These are phyloP conservation scores for Tenebrosternarchus preto DNA, from an alignment of 2,113 vertebrate genomes.

Conservation along the genomic window DNA sequence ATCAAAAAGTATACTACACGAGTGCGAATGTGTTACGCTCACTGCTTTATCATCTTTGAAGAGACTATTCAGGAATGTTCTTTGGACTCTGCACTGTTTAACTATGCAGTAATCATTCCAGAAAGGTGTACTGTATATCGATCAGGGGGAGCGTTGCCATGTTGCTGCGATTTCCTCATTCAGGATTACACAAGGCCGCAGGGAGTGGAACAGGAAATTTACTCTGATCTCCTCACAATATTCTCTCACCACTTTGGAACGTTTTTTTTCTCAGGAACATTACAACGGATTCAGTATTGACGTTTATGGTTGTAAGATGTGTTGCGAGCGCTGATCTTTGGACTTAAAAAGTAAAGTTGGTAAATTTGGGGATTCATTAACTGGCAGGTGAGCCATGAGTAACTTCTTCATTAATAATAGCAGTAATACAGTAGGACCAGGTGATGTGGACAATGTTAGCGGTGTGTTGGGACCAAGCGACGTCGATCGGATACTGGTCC, in stretches of 20 bases:
- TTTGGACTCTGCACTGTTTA: constrained; percentile 15
- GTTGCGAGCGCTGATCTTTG: not conserved
- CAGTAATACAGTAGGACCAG: not conserved
- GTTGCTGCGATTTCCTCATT: constrained; percentile 37
- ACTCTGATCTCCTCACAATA: not conserved
- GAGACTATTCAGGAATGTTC: constrained; percentile 9
- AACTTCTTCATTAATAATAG: not conserved
- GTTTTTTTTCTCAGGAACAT: not conserved
- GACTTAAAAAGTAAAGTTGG: not conserved
- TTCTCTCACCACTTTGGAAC: not conserved
- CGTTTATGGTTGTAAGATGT: too few relatives aligned
- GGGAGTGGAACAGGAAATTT: not conserved
- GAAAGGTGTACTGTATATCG: constrained; percentile 31
- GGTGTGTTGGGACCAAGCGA: constrained; percentile 5
- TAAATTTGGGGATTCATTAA: not conserved
- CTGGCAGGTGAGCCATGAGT: not conserved
- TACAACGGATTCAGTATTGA: too few relatives aligned
- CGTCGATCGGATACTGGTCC: constrained; percentile 68
- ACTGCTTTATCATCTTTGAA: not conserved
- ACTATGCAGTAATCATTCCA: constrained; percentile 28
- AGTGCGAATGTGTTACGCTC: too few relatives aligned
- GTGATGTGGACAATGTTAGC: not conserved
- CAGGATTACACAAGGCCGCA: not conserved
- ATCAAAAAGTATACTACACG: too few relatives aligned
- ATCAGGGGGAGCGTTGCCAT: not conserved